Evolutionary conservation across 2,888 invertebrate species (phyloP), one percentile per base, ranked within the genome.

Genomic region (Pseudococcus longispinus): DNA sequence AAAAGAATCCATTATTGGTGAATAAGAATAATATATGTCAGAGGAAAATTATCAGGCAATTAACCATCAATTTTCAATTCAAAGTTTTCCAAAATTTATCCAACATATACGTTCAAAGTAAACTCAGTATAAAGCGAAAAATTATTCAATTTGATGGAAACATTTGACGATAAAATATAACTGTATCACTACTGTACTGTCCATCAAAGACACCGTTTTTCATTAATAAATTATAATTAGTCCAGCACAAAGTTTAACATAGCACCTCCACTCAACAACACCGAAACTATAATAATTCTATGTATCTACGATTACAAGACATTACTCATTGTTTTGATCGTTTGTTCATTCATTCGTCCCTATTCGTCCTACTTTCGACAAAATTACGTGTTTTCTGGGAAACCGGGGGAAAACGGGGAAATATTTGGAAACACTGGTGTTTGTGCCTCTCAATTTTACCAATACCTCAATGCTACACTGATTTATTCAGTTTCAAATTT

Each of bases 1-100:
- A 42, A 80, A 80, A 42, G 77, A 80, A 80, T 80, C 77, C 77
- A 80, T 80, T 20, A n/a, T 80, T 37, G 11, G 18, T 9, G 77
- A 70, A 29, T 29, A 32, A 5, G 8, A 70, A 32, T 70, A 18
- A 70, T 32, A 18, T 15, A 77, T 37, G 77, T 29, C 20, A 42
- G 2, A 42, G 20, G 18, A 32, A 32, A 37, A 80, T 37, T 20
- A 80, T 42, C 32, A 42, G 37, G 6, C 15, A 80, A 80, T 42
- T 42, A 42, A 74, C 13, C 74, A 20, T 80, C 13, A 80, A 80
- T 80, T 80, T 23, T 13, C 37, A 70, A 80, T 8, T 42, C 11
- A 4, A n/a, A 15, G 42, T 32, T 26, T 29, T 29, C 29, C 29
- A 29, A 70, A 26, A 70, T 70, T 70, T 18, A 29, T 11, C 11